phyloP scores from a whole-genome alignment of 2,113 vertebrate species.

The Pterocles burchelli region DNA sequence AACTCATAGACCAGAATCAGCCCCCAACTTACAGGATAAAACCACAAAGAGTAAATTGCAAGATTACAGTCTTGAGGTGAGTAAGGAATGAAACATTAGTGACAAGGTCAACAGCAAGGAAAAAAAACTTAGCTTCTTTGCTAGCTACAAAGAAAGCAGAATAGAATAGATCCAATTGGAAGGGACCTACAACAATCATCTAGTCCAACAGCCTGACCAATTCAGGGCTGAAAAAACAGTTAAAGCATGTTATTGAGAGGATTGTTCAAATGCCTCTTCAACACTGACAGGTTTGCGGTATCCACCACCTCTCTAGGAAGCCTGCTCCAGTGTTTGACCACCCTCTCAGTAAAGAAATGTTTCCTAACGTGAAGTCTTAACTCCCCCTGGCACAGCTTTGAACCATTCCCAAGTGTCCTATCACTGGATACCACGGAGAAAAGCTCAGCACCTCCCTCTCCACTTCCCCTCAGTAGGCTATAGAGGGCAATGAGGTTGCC shows the following conservation, averaged over 20 bases:
- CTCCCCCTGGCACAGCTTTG: background rate
- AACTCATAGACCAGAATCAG: background rate
- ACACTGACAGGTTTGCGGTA: background rate
- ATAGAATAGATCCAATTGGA: background rate
- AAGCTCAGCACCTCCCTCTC: too few species aligned
- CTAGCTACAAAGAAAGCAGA: background rate
- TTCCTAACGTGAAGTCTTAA: background rate
- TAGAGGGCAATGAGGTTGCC: too few species aligned
- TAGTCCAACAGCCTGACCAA: background rate
- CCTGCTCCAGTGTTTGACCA: background rate
- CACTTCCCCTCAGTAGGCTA: too few species aligned
- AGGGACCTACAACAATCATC: too few species aligned
- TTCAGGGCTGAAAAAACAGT: background rate
- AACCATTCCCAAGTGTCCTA: background rate
- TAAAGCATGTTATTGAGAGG: background rate
- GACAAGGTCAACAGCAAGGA: background rate
- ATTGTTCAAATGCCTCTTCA: background rate
- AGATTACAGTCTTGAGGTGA: background rate
- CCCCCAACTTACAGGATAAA: background rate
- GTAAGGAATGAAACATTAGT: background rate
- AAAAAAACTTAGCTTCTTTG: background rate
- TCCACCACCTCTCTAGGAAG: background rate
- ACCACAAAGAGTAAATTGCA: background rate
- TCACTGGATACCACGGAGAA: too few species aligned
- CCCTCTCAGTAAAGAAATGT: background rate